These are phyloP conservation scores for Agriopis aurantiaria DNA, from an alignment of 2,888 invertebrate genomes.

Conservation along the genomic window DNA sequence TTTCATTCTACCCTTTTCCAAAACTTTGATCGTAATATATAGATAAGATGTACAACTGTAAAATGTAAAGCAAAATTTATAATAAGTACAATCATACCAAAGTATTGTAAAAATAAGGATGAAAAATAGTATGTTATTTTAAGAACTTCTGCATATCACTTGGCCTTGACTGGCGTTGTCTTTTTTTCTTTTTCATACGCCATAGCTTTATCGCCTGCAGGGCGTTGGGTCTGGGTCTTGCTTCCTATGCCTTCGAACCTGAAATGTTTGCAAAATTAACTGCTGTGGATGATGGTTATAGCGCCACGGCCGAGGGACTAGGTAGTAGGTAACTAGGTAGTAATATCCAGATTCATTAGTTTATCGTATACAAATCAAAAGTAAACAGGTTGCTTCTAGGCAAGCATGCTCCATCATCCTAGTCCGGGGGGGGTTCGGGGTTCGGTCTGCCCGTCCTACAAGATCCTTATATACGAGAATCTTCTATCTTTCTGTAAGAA, in stretches of 20 bases:
- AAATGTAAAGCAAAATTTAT: neutral
- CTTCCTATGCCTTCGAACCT: slow-evolving; percentile 72
- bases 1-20: neutral
- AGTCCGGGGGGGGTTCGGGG: no score
- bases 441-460: no score
- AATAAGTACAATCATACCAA: neutral
- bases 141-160: neutral
- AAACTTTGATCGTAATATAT: neutral
- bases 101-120: neutral
- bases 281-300: no score
- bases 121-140: neutral
- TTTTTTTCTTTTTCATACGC: slow-evolving; percentile 51
- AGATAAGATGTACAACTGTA: neutral
- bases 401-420: no score
- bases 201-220: slow-evolving; percentile 70
- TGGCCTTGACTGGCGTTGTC: neutral
- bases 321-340: no score
- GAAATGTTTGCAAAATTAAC: slow-evolving; percentile 36
- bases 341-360: no score
- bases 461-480: no score
- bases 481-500: no score
- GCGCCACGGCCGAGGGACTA: no score
- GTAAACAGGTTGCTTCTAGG: no score
- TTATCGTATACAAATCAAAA: no score
- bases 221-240: slow-evolving; percentile 65